phyloP scores from a whole-genome alignment of 2,888 invertebrate species.

The Mylabris sibirica region DNA sequence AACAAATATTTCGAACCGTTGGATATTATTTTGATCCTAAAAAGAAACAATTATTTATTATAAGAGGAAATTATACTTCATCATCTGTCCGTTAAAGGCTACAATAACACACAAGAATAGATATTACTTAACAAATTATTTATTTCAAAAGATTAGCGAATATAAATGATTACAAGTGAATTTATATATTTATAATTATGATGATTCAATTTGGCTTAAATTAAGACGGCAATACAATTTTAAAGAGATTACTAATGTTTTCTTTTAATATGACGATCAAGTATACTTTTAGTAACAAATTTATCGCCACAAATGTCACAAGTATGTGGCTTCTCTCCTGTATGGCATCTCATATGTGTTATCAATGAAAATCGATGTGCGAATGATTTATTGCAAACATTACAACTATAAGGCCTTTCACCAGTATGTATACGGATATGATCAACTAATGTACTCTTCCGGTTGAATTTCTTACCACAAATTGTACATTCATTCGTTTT shows the following conservation, averaged over 20 bases:
- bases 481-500: no score
- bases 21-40: not conserved
- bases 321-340: slow-evolving; percentile 59
- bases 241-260: not conserved
- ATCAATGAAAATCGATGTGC: slow-evolving; percentile 41
- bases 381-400: slow-evolving; percentile 46
- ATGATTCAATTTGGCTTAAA: not conserved
- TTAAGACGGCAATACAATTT: not conserved
- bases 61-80: not conserved
- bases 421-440: no score
- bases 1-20: not conserved
- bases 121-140: not conserved
- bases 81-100: no score
- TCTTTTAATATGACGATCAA: slow-evolving; percentile 45
- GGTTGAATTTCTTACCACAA: no score
- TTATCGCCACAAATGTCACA: slow-evolving; percentile 40
- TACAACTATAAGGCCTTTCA: no score
- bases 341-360: slow-evolving; percentile 63
- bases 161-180: not conserved
- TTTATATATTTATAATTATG: not conserved
- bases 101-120: not conserved
- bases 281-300: slow-evolving; percentile 60
- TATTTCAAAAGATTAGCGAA: not conserved
- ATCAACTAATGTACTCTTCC: no score
- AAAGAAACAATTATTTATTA: not conserved